Evolutionary conservation across 2,888 invertebrate genomes (phyloP), one percentile per base, ranked within the genome.

Genomic region (Gryllus longicercus): DNA sequence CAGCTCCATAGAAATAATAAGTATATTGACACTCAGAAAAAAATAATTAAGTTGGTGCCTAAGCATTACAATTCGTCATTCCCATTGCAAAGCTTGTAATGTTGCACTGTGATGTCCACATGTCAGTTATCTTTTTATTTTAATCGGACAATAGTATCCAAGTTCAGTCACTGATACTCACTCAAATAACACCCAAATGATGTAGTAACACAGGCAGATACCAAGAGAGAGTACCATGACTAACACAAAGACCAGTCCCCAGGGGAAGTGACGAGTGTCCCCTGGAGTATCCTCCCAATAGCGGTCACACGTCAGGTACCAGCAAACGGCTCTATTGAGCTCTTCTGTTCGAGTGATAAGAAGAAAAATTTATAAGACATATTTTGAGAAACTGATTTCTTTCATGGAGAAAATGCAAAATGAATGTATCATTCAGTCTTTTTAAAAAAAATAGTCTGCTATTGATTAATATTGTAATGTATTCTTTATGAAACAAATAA

Each of bases 111-210:
- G 38, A 38, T 38, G 8, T 38, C 1, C 38, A 38, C 38, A 38
- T 38, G 38, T 8, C 38, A 38, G 8, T 38, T 38, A 38, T 38
- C 38, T 38, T 8, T 38, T 38, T 38, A 38, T 38, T 38, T 38
- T 38, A 38, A 38, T 38, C 38, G 38, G 38, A 38, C 38, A 38
- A 38, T 38, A 38, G 38, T 38, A 38, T 38, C 38, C 8, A 38
- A 38, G 5, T 38, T 38, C 38, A 38, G 38, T 38, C 38, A 38
- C 38, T 38, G 49, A 77, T 84, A 92, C 94, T 93, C 89, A 96
- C 96, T 96, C 96, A 88, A 95, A 96, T 81, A 96, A 91, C 84
- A 96, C 94, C 94, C 96, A 96, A 84, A 96, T 95, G 85, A 96
- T 93, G 88, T 96, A 96, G 87, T 96, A 96, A 88, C 96, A 96